A percentile compares a stretch with the other conserved stretches of the same genome.
phyloP scores from a whole-genome alignment of 2,797 vertebrate genomes.

The Mycteria americana region DNA sequence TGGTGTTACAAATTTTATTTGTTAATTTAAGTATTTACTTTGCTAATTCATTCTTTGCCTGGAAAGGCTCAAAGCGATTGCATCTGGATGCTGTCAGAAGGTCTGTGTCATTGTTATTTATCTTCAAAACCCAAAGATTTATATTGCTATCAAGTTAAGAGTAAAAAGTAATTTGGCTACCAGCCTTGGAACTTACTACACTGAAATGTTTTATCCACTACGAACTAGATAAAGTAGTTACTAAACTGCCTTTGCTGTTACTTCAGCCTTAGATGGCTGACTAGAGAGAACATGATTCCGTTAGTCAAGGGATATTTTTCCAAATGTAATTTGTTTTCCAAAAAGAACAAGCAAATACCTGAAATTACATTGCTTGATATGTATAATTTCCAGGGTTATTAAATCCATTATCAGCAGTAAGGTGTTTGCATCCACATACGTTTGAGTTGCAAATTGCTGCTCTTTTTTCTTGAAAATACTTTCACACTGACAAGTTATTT shows the following conservation, averaged over 20 bases:
- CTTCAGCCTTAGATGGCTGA: neutral
- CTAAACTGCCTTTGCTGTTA: neutral
- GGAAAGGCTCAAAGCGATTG: neutral
- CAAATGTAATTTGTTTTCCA: neutral
- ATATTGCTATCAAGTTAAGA: neutral
- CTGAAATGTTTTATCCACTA: neutral
- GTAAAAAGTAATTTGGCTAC: neutral
- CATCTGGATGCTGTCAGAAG: neutral
- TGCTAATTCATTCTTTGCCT: neutral
- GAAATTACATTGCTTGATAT: neutral
- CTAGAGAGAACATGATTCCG: neutral
- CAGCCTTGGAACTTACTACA: neutral
- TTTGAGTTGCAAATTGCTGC: slow-evolving; percentile 17
- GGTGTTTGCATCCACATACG: neutral
- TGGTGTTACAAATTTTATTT: neutral
- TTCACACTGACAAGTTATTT: neutral
- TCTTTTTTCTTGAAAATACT: neutral
- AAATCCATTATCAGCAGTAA: neutral
- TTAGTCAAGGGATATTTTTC: neutral
- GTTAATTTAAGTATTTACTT: neutral
- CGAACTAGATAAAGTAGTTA: neutral
- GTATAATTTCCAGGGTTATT: slow-evolving; percentile 6
- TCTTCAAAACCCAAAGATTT: neutral
- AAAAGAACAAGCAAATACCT: neutral
- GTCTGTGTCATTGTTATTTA: neutral